A percentile compares a stretch with the other conserved stretches of the same genome.
These are phyloP conservation scores for Gisinianus flammeolus DNA, from an alignment of 2,888 invertebrate species.

Conservation along the genomic window DNA sequence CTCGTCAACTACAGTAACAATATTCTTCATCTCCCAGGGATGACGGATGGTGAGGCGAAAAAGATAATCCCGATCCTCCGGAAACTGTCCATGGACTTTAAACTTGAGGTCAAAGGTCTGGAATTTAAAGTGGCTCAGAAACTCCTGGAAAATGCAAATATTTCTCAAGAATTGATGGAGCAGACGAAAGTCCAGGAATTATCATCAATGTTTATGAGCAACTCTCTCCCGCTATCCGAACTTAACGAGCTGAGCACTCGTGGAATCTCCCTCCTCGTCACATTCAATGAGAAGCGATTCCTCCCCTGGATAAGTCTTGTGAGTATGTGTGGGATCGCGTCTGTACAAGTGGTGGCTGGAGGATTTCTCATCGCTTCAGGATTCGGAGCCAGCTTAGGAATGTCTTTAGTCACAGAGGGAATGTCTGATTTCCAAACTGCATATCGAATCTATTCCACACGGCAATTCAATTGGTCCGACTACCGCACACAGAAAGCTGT, in stretches of 20 bases:
- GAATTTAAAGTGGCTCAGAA: background rate
- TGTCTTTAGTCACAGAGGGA: conserved; percentile 42
- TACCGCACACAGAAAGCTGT: conserved; percentile 43
- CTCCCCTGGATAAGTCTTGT: conserved; percentile 43
- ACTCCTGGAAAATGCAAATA: conserved; percentile 17
- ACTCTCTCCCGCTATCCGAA: conserved; percentile 27
- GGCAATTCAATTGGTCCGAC: conserved; percentile 43
- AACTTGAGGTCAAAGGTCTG: background rate
- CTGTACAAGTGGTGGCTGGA: conserved; percentile 34
- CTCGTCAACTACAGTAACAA: too few relatives aligned
- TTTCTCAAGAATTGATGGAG: conserved; percentile 29
- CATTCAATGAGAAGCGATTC: conserved; percentile 33
- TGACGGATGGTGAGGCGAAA: background rate
- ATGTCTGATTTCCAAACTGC: conserved; percentile 33
- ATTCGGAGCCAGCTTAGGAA: conserved; percentile 42
- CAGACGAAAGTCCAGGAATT: conserved; percentile 14
- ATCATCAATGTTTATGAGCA: conserved; percentile 14
- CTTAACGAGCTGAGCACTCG: conserved; percentile 20
- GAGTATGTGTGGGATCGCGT: conserved; percentile 14
- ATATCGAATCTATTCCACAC: conserved; percentile 4
- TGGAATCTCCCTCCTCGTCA: conserved; percentile 31
- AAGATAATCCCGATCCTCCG: conserved; percentile 17
- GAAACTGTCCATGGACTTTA: conserved; percentile 16
- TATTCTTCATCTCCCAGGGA: too few relatives aligned
- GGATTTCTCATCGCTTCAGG: conserved; percentile 37